Evolutionary conservation across 2,797 vertebrate species (phyloP), one percentile per base, ranked within the genome.

Genomic region (Scyliorhinus canicula): DNA sequence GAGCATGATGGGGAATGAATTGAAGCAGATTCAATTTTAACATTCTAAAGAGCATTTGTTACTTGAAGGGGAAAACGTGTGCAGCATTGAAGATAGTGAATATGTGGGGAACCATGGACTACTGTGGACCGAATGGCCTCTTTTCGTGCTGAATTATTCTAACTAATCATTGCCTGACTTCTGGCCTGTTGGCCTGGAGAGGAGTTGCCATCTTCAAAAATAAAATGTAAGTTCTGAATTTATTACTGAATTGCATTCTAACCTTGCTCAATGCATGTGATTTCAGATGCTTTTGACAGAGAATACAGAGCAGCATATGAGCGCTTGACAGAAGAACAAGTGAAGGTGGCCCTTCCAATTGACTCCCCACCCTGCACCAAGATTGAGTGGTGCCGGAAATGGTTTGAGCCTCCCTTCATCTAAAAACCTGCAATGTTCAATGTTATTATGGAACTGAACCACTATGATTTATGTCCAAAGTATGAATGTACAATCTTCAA

Each of bases 221-320:
- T 9, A 55, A 88, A 40, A 91, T 40, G 19, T 8, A 91, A 91
- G 88, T 63, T 91, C 1, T 19, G 1, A 63, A 40, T 63, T 1
- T 63, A 24, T 63, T 40, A 65, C 52, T n/a, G 14, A 4, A n/a
- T 35, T 88, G 52, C 31, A 88, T 35, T 14, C 52, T 88, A 57
- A 88, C 24, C n/a, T 55, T 47, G 12, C 26, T 69, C 35, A 1
- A 31, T 35, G 96, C 96, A 96, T 96, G 96, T 95, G 97, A 0
- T 97, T 97, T 95, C 98, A 99, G 99, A 99, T 98, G 99, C 98
- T 95, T 99, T 99, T 95, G 99, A 99, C 96, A 97, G 98, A 50
- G 98, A 99, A 97, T 99, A 99, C 97, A 97, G 97, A 95, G 93
- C 96, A 95, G 98, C 99, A 95, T 98, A 97, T 95, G 97, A 98